Percentiles rank a stretch among this genome's conserved stretches.
phyloP scores from a whole-genome alignment of 1,140 invertebrate genomes.

The Trachymyrmex cornetzi region DNA sequence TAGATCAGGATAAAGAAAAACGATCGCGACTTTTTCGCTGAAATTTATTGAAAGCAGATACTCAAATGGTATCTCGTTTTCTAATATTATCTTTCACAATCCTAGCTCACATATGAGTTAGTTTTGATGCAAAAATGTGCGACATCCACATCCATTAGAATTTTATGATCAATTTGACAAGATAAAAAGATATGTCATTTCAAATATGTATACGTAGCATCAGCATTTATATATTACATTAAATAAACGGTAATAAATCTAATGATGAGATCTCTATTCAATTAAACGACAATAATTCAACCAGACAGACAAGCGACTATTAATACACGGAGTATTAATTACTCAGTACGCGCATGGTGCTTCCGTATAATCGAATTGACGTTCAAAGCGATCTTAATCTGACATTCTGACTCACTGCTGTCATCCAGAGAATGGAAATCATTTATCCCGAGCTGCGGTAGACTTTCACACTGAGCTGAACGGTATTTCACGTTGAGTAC shows the following conservation, averaged over 20 bases:
- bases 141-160: not conserved
- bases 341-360: not conserved
- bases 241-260: not conserved
- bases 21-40: conserved; percentile 1
- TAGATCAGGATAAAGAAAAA: conserved; percentile 6
- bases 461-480: conserved; percentile 38
- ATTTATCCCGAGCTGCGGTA: conserved; percentile 18
- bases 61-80: not conserved
- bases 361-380: conserved; percentile 21
- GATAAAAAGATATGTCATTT: not conserved
- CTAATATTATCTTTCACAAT: not conserved
- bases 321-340: conserved; percentile 21
- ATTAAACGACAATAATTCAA: conserved; percentile 17
- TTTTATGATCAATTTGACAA: not conserved
- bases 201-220: not conserved
- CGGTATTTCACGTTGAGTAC: conserved; percentile 51
- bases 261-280: not conserved
- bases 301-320: not conserved
- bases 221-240: not conserved
- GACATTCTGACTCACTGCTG: not conserved
- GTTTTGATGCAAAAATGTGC: not conserved
- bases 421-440: conserved; percentile 30
- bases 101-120: not conserved
- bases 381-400: conserved; percentile 33
- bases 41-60: conserved; percentile 63